Percentiles rank a stretch among this genome's conserved stretches.
These are phyloP conservation scores for Oasisia sp. DNA, from an alignment of 2,888 invertebrate species.

Conservation along the genomic window DNA sequence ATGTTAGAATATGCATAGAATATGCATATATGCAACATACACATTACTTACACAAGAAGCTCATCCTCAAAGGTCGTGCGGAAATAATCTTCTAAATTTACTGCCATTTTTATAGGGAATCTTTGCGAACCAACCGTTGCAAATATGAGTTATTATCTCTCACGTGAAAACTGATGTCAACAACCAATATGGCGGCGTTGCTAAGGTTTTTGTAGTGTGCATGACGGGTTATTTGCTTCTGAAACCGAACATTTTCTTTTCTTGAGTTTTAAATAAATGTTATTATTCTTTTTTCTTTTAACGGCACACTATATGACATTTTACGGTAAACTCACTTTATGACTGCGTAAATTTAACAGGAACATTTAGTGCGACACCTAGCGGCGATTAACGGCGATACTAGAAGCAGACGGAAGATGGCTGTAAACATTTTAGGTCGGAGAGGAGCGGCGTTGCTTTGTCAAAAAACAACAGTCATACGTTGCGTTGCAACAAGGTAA, in stretches of 20 bases:
- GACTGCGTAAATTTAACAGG: neutral
- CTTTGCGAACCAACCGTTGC: neutral
- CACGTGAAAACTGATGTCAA: neutral
- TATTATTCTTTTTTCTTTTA: neutral
- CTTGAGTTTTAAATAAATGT: neutral
- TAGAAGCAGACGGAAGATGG: constrained; percentile 11
- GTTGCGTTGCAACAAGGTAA: neutral
- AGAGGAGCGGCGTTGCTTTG: neutral
- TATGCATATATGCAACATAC: neutral
- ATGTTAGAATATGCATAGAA: neutral
- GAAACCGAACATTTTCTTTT: neutral
- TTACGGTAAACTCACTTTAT: neutral
- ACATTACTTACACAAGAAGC: constrained; percentile 62
- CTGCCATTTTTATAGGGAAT: constrained; percentile 50
- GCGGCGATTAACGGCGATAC: neutral
- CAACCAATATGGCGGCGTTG: constrained; percentile 13
- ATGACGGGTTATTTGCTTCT: neutral
- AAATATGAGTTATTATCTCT: neutral
- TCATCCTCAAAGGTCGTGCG: constrained; percentile 64
- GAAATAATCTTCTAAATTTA: constrained; percentile 64
- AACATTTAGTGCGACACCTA: neutral
- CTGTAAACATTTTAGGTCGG: neutral
- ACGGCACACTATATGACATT: neutral
- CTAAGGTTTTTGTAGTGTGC: neutral
- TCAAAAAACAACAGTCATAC: neutral